These are phyloP conservation scores for Chymomyza amoena DNA, from an alignment of 2,888 invertebrate genomes.

Conservation along the genomic window DNA sequence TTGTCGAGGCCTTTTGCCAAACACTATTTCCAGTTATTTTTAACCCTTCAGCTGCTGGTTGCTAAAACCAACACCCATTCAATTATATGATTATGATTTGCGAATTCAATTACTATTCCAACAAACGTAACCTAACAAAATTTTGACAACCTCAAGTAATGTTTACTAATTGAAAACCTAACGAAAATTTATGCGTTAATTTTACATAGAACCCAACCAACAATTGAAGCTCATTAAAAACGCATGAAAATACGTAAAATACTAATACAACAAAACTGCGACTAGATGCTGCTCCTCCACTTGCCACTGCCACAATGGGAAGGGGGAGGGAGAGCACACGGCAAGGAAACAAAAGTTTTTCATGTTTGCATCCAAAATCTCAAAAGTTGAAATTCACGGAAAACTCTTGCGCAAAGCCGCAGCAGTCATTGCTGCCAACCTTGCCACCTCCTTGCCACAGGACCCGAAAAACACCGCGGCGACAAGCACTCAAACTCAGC, in stretches of 20 bases:
- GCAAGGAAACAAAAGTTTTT: conserved; percentile 30
- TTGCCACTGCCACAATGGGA: neutral
- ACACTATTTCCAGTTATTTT: neutral
- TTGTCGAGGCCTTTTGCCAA: neutral
- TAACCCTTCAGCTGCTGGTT: neutral
- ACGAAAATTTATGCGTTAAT: conserved; percentile 10
- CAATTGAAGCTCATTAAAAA: conserved; percentile 66
- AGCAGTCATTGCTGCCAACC: conserved; percentile 12
- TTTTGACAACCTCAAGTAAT: conserved; percentile 11
- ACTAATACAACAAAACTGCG: neutral
- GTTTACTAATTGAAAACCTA: neutral
- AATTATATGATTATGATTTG: neutral
- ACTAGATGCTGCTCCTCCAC: conserved; percentile 33
- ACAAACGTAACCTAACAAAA: neutral
- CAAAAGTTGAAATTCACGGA: conserved; percentile 50
- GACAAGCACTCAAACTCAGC: neutral
- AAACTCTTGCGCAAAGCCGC: conserved; percentile 29
- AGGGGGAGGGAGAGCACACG: too few relatives aligned
- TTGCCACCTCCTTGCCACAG: neutral
- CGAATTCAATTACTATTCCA: conserved; percentile 48
- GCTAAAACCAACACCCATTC: neutral
- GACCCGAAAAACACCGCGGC: neutral
- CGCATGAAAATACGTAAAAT: conserved; percentile 36
- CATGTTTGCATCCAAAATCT: conserved; percentile 28
- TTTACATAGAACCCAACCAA: conserved; percentile 2